Base-by-base conservation (phyloP, 2,797 vertebrate species). In the Characodon lateralis region DNA sequence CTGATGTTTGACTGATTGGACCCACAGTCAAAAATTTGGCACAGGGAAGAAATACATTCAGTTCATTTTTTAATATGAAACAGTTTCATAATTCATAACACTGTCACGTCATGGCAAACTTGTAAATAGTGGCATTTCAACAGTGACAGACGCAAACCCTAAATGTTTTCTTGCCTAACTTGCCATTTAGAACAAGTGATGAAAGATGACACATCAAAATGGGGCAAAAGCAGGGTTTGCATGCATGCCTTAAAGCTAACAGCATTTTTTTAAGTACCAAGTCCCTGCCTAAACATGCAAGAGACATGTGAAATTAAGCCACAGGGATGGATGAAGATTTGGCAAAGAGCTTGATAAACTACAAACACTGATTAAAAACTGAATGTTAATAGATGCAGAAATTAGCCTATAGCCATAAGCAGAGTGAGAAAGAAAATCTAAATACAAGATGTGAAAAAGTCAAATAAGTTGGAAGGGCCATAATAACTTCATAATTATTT, bases 101-200 rank as follows among this genome's bases (percentile, higher is more conserved):
- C 41, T 20, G 51, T 41, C 51, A 26, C 50, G 73, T 10, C 56
- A 58, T 4, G 24, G 71, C 70, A 71, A 68, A 59, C 24, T 26
- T 73, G 68, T 56, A 63, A 51, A 22, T 5, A 74, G 31, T 70
- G 55, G 58, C 74, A 74, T 41, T n/a, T 24, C 83, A 28, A 79
- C 68, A 75, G 39, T 68, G 73, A 83, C 41, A 69, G 68, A 78
- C 41, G 51, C 50, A 66, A 81, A 88, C 77, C 78, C 71, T 66
- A 35, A 77, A 72, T 31, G 58, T 58, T 75, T 72, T 87, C 46
- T 79, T 53, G 78, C 81, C 83, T 51, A 76, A 81, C 70, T 86
- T 73, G 31, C 39, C 53, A 61, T 82, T 83, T 20, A 66, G 79
- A 78, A 78, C 70, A 51, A 72, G 7, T 69, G 55, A 89, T 74